Evolutionary conservation across 2,797 vertebrate genomes (phyloP), one percentile per base, ranked within the genome.

Genomic region (Rhinophrynus dorsalis): DNA sequence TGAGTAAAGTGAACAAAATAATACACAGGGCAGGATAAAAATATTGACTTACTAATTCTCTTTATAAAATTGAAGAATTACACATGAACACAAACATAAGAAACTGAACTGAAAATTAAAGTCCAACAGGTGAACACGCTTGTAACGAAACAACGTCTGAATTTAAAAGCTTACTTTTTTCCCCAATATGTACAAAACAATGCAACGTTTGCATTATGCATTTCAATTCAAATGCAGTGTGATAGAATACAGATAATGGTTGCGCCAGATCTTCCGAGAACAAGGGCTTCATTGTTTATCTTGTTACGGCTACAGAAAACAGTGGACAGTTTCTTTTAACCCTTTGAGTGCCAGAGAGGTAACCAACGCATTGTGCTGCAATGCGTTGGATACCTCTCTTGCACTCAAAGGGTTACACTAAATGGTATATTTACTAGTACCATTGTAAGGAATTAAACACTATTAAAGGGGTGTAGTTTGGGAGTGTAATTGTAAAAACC

Each of bases 221-320:
- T 81, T 13, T 13, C 76, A 61, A 67, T 74, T 79, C 83, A 85
- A 88, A 80, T 78, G 89, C 85, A 91, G 79, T 81, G 88, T 79
- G 77, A 85, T 86, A 88, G 88, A 85, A 85, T 73, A 89, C 61
- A 81, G 93, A 94, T 96, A 96, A 97, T 95, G 93, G 96, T 94
- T 97, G 94, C 94, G 88, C 86, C 92, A 90, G 87, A 82, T 83
- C 86, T 90, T 87, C 80, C 42, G 69, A 54, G 66, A 78, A 27
- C 21, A 18, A 29, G 74, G 79, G 64, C 76, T 57, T n/a, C n/a
- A n/a, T n/a, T n/a, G n/a, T n/a, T n/a, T n/a, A n/a, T n/a, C n/a
- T n/a, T n/a, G n/a, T n/a, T n/a, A n/a, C n/a, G n/a, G n/a, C n/a
- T n/a, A n/a, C n/a, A n/a, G n/a, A n/a, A n/a, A n/a, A n/a, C n/a